Base-by-base conservation (phyloP, 2,888 invertebrate genomes). In the Eupithecia pulchellata region DNA sequence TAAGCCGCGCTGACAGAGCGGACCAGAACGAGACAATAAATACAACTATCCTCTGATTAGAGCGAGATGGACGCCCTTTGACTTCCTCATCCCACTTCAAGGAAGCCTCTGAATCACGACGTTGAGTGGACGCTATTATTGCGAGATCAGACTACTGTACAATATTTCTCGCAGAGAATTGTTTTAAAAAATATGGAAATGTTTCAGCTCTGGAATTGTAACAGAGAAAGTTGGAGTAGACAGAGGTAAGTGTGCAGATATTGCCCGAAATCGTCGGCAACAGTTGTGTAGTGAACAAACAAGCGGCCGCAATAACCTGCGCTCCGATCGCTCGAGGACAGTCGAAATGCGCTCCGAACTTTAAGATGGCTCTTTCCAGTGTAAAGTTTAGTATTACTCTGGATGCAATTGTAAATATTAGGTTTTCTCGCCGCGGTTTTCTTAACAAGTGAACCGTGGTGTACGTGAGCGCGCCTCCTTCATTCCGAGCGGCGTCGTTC, bases 211-310 rank as follows among this genome's bases (percentile, higher is more conserved):
- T 29, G 39, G 66, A 73, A 68, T 64, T 69, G 66, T 69, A 71
- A 69, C 66, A 34, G 64, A 70, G 68, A 74, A 76, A 76, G 75
- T 78, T 69, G 64, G 52, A 74, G 68, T 72, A 74, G 72, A 73
- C 64, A 64, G 62, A 69, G 58, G 70, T 67, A 73, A 71, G 74
- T 84, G 84, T 82, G 84, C 83, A 82, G 83, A 87, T 89, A 89
- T 90, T 88, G 86, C 88, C 89, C 68, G 80, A 90, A 91, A 90
- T 91, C 84, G 86, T 81, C 81, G 81, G 82, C 83, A 83, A 88
- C 89, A 85, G 84, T 87, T 84, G 77, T 90, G 87, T 87, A 91
- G 92, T 91, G 91, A 72, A 84, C 89, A 92, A 92, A 93, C 86
- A 91, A 87, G 84, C 83, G 84, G 78, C 80, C 81, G 89, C 89